Conservation (phyloP, 1,140 invertebrate genomes). For the Pogonus chalceus region DNA sequence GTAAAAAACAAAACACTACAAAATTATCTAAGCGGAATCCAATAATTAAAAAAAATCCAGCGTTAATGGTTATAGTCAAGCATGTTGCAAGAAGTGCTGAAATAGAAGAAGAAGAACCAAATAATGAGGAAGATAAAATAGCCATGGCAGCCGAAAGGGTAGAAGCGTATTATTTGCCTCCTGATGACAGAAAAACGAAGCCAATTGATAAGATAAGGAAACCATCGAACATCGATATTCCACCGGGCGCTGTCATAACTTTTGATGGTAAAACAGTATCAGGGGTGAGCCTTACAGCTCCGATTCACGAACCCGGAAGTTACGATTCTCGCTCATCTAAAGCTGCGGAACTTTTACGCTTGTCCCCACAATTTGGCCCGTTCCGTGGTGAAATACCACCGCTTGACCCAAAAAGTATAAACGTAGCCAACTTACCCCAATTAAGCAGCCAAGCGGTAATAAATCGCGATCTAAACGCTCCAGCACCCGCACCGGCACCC, state of each 20-base stretch:
- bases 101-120: constrained; percentile 21
- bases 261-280: constrained; percentile 63
- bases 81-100: constrained; percentile 29
- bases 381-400: constrained; percentile 61
- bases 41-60: constrained; percentile 32
- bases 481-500: constrained; percentile 14
- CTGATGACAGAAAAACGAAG: constrained; percentile 35
- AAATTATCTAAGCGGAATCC: constrained; percentile 25
- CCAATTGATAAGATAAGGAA: constrained; percentile 11
- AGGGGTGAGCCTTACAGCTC: constrained; percentile 47
- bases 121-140: constrained; percentile 41
- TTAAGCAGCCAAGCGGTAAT: constrained; percentile 18
- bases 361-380: constrained; percentile 57
- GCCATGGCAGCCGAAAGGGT: constrained; percentile 58
- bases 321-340: constrained; percentile 41
- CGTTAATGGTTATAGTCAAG: constrained; percentile 34
- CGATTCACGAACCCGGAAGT: constrained; percentile 36
- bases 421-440: constrained; percentile 27
- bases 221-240: constrained; percentile 31
- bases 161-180: constrained; percentile 58
- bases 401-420: constrained; percentile 32
- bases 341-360: constrained; percentile 45
- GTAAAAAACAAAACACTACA: constrained; percentile 33
- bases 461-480: constrained; percentile 26
- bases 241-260: constrained; percentile 47